A percentile compares a stretch with the other conserved stretches of the same genome.
Evolutionary conservation across 2,888 invertebrate genomes (phyloP).

Genomic region (Eutolmus rufibarbis): DNA sequence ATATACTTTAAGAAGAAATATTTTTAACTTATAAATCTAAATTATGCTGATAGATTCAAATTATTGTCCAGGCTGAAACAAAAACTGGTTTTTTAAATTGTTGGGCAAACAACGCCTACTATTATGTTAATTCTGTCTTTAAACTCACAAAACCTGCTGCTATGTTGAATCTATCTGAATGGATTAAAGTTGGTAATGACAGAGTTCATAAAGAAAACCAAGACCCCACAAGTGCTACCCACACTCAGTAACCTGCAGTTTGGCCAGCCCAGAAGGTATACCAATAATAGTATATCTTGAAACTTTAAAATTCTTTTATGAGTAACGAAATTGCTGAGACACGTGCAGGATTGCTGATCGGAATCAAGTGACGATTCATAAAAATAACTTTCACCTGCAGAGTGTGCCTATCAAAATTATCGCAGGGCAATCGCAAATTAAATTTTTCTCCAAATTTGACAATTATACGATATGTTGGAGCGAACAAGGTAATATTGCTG

Average conservation of each 20-base stretch:
- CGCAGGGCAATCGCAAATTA: neutral
- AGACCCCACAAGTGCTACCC: too few species aligned
- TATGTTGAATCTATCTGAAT: too few species aligned
- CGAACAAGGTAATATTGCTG: neutral
- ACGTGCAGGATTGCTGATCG: neutral
- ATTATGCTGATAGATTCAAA: too few species aligned
- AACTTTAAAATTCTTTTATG: neutral
- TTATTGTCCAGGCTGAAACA: too few species aligned
- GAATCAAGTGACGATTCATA: neutral
- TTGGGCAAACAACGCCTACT: too few species aligned
- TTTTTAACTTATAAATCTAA: too few species aligned
- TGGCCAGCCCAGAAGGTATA: neutral
- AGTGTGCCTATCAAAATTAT: neutral
- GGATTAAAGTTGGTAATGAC: too few species aligned
- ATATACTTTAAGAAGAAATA: too few species aligned
- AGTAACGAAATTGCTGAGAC: neutral
- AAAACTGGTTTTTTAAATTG: too few species aligned
- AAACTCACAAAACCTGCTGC: too few species aligned
- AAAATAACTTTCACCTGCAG: neutral
- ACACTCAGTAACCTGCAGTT: neutral
- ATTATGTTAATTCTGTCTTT: too few species aligned
- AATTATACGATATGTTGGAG: neutral
- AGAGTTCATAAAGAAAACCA: too few species aligned
- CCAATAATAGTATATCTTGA: neutral
- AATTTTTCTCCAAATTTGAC: constrained; percentile 20